Evolutionary conservation across 2,113 vertebrate species (phyloP), one percentile per base, ranked within the genome.

Genomic region (Prunella fulvescens): DNA sequence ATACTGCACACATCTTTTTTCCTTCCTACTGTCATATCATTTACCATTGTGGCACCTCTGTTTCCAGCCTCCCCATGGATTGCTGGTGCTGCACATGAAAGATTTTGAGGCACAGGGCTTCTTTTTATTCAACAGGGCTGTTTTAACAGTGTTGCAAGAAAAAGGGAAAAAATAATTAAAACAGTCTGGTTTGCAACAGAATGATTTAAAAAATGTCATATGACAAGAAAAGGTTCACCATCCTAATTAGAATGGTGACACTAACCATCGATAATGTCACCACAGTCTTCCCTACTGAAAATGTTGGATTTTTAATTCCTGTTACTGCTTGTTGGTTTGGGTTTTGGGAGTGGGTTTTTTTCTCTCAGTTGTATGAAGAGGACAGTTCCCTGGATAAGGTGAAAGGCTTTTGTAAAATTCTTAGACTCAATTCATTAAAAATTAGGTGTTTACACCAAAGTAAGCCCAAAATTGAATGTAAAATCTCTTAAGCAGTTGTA

Each of bases 401-500:
- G 12, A 44, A 78, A 71, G 17, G 44, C 20, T 69, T 76, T 85
- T 37, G n/a, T 28, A 14, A 47, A 91, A 58, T 58, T 42, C 39
- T 65, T 85, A 67, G 28, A 19, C 17, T 87, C 64, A 39, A 76
- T 85, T 82, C 54, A 76, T 58, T 76, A 71, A 91, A 92, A 61
- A 61, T 85, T 79, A 95, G 90, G 54, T 22, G n/a, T 60, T 42
- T 66, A 53, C 19, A 80, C 20, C n/a, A 81, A 94, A 94, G 44
- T 45, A 90, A 87, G 53, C 35, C 48, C 45, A 53, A 84, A 84
- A 90, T 9, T 70, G 85, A 94, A 87, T 83, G 35, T 57, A 90
- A 88, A 91, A 62, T 81, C 71, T 95, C 73, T 76, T 74, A 62
- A 40, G 57, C 81, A 92, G 81, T 54, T 91, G 88, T 66, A 95